Evolutionary conservation across 2,888 invertebrate species (phyloP), one percentile per base, ranked within the genome.

Genomic region (Yponomeuta cagnagella): DNA sequence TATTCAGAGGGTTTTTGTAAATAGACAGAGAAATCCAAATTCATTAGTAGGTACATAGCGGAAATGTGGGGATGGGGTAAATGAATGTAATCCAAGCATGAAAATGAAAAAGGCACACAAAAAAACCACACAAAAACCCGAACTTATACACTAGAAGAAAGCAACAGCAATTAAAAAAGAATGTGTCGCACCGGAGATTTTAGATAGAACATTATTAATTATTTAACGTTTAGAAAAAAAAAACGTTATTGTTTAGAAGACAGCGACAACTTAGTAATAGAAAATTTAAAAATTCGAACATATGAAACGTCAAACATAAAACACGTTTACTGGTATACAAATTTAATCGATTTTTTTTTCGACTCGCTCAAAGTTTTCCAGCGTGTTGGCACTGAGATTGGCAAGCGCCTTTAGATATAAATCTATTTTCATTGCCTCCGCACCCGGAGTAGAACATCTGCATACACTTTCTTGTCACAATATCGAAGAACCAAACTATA

Each of bases 381-480:
- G 75, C 63, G 73, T 78, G 10, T 82, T 82, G 52, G 75, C 90
- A 91, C 43, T 82, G 80, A 30, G 77, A 75, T n/a, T 77, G 72
- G 76, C 91, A 91, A 0, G 78, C 73, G 0, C 73, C 76, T 74
- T 82, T 75, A 63, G 74, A 80, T 0, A 70, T 43, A 72, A 90
- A 91, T 74, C 85, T 80, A 73, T 92, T 92, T 72, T 88, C 88
- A 71, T 91, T 92, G 23, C 91, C 91, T 0, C 91, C 90, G 72
- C 91, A 91, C 0, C 91, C 91, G 0, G 91, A 90, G 73, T 90
- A 91, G 72, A 88, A 80, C 88, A 91, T 89, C 5, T 83, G 85
- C 83, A 84, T 82, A 73, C 91, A 91, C 71, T 80, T 75, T 48
- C 90, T 80, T 72, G 85, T 78, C 9, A 90, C 80, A 1, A 90